phyloP scores from a whole-genome alignment of 2,113 vertebrate genomes.

The Brienomyrus brachyistius region DNA sequence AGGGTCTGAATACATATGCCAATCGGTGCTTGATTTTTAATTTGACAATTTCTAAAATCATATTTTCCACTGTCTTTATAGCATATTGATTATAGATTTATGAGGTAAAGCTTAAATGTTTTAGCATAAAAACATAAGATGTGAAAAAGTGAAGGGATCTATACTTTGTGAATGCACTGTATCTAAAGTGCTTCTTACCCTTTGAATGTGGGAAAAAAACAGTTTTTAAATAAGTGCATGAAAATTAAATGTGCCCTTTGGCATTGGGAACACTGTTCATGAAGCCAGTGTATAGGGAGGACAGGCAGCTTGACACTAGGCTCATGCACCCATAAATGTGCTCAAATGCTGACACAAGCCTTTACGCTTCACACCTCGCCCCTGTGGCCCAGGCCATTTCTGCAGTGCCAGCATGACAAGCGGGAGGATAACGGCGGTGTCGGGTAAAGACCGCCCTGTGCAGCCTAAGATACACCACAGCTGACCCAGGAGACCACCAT shows the following conservation, averaged over 20 bases:
- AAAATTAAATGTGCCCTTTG: not conserved
- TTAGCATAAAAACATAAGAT: no score
- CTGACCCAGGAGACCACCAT: slow-evolving; percentile 89
- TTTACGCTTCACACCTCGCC: not conserved
- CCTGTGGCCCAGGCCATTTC: not conserved
- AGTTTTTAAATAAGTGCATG: not conserved
- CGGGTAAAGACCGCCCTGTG: not conserved
- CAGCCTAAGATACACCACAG: slow-evolving; percentile 50
- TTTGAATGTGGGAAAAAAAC: not conserved
- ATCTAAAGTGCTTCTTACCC: not conserved
- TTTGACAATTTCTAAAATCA: no score
- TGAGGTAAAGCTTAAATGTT: no score
- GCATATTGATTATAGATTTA: no score
- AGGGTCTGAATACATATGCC: no score
- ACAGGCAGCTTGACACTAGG: not conserved
- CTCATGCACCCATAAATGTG: not conserved
- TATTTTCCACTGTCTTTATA: no score
- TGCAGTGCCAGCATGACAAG: not conserved
- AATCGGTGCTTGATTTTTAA: no score
- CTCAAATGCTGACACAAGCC: not conserved
- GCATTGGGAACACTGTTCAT: not conserved
- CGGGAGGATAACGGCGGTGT: not conserved
- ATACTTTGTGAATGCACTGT: not conserved
- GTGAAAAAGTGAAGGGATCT: not conserved
- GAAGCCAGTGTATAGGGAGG: not conserved